phyloP scores from a whole-genome alignment of 2,888 invertebrate species.

The Coecobrya sp. region DNA sequence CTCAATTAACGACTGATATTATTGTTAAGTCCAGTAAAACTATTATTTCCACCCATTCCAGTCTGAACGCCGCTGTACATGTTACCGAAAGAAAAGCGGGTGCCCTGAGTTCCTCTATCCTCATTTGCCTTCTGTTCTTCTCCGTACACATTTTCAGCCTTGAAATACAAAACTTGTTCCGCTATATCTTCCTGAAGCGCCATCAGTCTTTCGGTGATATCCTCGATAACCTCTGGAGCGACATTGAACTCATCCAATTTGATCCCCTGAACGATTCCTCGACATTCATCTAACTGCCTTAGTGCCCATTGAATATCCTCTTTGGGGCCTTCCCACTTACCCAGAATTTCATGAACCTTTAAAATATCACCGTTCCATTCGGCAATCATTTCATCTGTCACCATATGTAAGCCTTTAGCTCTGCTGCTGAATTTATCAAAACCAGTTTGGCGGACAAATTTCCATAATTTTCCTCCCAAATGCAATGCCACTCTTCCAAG shows the following conservation, averaged over 20 bases:
- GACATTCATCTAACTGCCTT: neutral
- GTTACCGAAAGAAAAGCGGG: too few species aligned
- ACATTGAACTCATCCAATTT: neutral
- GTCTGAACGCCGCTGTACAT: too few species aligned
- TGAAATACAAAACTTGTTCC: constrained; percentile 15
- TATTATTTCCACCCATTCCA: too few species aligned
- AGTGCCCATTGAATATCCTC: constrained; percentile 1
- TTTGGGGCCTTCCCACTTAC: neutral
- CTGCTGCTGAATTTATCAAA: too few species aligned
- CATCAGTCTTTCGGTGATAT: neutral
- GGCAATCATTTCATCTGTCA: neutral
- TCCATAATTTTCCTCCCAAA: constrained; percentile 3
- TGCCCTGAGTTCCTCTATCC: too few species aligned
- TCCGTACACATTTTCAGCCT: too few species aligned
- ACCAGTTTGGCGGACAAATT: neutral
- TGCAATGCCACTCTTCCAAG: neutral
- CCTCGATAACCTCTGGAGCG: neutral
- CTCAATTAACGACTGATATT: too few species aligned
- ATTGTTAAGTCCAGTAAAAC: too few species aligned
- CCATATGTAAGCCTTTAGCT: neutral
- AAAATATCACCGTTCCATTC: neutral
- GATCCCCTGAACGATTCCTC: too few species aligned
- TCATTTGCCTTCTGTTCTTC: too few species aligned
- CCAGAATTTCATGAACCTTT: neutral
- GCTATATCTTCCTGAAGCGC: constrained; percentile 29